Conservation (phyloP, 2,888 invertebrate genomes). For the Drosophila lutescens region DNA sequence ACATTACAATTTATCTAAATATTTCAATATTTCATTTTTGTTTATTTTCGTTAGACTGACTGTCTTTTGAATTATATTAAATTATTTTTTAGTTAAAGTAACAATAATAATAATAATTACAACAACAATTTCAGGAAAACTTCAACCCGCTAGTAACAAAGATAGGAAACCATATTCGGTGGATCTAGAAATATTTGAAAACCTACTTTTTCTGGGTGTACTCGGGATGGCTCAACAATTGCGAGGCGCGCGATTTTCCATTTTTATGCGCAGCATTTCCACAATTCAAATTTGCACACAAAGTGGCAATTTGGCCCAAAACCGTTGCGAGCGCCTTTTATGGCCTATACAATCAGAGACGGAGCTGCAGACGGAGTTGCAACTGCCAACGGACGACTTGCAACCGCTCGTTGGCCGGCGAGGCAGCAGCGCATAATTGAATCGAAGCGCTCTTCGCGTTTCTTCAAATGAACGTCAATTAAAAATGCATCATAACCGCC, state of each 20-base stretch:
- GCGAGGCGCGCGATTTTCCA: slow-evolving; percentile 58
- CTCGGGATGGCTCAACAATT: slow-evolving; percentile 57
- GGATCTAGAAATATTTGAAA: too few species aligned
- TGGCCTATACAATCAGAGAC: slow-evolving; percentile 53
- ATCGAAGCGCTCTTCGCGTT: slow-evolving; percentile 74
- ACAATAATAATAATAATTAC: too few species aligned
- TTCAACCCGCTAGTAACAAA: too few species aligned
- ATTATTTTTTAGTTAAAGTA: too few species aligned
- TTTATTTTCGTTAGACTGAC: too few species aligned
- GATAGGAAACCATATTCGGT: too few species aligned
- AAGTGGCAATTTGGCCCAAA: slow-evolving; percentile 80
- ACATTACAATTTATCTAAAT: too few species aligned
- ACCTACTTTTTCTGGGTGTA: slow-evolving; percentile 9
- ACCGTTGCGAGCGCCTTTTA: slow-evolving; percentile 78
- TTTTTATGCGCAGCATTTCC: slow-evolving; percentile 67
- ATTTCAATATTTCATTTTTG: too few species aligned
- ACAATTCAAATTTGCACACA: slow-evolving; percentile 82
- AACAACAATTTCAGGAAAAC: too few species aligned
- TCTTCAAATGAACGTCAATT: slow-evolving; percentile 79
- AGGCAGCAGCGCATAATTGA: slow-evolving; percentile 67
- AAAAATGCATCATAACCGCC: slow-evolving; percentile 79
- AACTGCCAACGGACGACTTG: slow-evolving; percentile 17
- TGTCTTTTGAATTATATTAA: too few species aligned
- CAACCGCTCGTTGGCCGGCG: slow-evolving; percentile 17
- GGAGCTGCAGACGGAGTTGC: slow-evolving; percentile 43